phyloP scores from a whole-genome alignment of 1,140 invertebrate genomes.

The Apis florea region DNA sequence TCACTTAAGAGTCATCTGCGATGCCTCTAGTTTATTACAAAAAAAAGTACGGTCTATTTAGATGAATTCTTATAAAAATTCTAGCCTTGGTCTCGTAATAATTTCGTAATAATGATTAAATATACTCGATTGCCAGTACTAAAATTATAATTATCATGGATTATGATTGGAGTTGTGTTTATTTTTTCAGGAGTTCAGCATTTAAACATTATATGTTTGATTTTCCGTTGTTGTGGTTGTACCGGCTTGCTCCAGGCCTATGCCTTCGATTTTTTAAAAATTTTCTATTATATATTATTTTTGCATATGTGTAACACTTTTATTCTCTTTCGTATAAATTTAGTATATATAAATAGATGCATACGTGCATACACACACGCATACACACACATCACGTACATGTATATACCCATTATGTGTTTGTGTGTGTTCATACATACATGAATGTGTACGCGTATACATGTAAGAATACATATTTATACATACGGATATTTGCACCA shows the following conservation, averaged over 20 bases:
- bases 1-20: constrained; percentile 14
- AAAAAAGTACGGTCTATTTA: not conserved
- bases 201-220: constrained; percentile 56
- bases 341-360: not conserved
- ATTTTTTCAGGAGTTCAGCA: constrained; percentile 50
- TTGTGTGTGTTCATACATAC: no score
- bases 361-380: not conserved
- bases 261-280: constrained; percentile 51
- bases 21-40: not conserved
- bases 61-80: not conserved
- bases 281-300: not conserved
- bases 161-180: constrained; percentile 78
- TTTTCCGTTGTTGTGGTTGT: constrained; percentile 75
- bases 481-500: not conserved
- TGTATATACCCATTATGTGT: not conserved
- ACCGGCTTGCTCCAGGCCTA: constrained; percentile 80
- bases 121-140: constrained; percentile 76
- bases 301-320: constrained; percentile 2
- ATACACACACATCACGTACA: not conserved
- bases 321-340: not conserved
- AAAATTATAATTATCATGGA: constrained; percentile 65
- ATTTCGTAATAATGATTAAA: not conserved
- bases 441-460: no score
- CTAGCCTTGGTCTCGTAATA: not conserved
- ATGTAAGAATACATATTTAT: not conserved